Base-by-base conservation (phyloP, 2,797 vertebrate species). In the Clarias laeviceps region DNA sequence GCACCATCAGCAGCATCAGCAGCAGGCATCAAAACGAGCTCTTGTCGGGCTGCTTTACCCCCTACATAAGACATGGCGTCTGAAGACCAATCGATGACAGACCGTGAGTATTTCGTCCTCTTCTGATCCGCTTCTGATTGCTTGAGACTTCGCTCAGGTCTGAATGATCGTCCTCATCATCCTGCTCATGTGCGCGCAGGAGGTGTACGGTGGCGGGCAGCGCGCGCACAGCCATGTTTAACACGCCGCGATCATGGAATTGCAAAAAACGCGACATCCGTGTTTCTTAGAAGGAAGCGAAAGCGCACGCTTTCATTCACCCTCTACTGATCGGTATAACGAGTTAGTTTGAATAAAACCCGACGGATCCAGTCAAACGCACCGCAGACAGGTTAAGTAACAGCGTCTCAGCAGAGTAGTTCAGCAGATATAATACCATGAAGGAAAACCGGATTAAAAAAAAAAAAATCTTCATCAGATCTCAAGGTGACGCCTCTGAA, bases 101-200 rank as follows among this genome's bases (percentile, higher is more conserved):
- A 89, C 90, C 89, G 95, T 96, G 90, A 96, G 95, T 95, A 90
- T 87, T 79, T 81, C 57, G 56, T 62, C 11, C 45, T 22, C 29
- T 80, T 79, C 59, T 15, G 11, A 73, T 89, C 40, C 20, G 69
- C 18, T 86, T 83, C 86, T 73, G 62, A 88, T 89, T 86, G 22
- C 85, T 27, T 59, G 68, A 81, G 78, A 61, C 81, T 81, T 54
- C 37, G 70, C 32, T 61, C 45, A 34, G 59, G 45, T 37, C 65
- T 85, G 69, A 74, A 87, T 73, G 66, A 77, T 87, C 72, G 32
- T 50, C 65, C 45, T 68, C 50, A 45, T 61, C 82, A 50, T 64
- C 72, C 56, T 56, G 61, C 34, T 77, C 85, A 83, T 73, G 87
- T 79, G 88, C 50, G 82, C 68, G 40, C 84, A 66, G 82, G 65